Evolutionary conservation across 2,113 vertebrate species (phyloP).

Genomic region (Monarcha castaneiventris): DNA sequence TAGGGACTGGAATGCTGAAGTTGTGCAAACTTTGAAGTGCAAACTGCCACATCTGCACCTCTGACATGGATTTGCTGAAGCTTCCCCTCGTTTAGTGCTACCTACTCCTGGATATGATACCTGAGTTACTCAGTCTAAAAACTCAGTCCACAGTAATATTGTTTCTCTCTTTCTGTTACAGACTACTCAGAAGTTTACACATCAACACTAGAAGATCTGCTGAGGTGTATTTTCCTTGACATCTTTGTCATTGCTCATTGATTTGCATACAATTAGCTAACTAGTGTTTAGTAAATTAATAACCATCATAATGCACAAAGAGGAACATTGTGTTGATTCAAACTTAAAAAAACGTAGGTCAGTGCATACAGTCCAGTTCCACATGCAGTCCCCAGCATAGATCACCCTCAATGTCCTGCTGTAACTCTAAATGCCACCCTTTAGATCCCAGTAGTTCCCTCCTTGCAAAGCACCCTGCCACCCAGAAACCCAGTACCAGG

Average conservation of each 20-base stretch:
- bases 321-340: neutral
- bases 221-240: neutral
- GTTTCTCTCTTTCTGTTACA: neutral
- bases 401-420: neutral
- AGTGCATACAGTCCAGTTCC: neutral
- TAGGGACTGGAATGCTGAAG: neutral
- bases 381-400: neutral
- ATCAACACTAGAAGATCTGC: neutral
- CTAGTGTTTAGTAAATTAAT: neutral
- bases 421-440: neutral
- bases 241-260: neutral
- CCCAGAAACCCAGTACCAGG: neutral
- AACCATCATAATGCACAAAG: neutral
- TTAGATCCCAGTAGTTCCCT: neutral
- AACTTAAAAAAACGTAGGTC: neutral
- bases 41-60: neutral
- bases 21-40: neutral
- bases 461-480: neutral
- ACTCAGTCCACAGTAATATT: neutral
- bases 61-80: neutral
- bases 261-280: neutral
- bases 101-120: neutral
- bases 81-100: neutral
- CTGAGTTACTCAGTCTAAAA: neutral
- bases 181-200: neutral